Conservation (phyloP, 2,113 vertebrate genomes). For the Cygnus buccinator region DNA sequence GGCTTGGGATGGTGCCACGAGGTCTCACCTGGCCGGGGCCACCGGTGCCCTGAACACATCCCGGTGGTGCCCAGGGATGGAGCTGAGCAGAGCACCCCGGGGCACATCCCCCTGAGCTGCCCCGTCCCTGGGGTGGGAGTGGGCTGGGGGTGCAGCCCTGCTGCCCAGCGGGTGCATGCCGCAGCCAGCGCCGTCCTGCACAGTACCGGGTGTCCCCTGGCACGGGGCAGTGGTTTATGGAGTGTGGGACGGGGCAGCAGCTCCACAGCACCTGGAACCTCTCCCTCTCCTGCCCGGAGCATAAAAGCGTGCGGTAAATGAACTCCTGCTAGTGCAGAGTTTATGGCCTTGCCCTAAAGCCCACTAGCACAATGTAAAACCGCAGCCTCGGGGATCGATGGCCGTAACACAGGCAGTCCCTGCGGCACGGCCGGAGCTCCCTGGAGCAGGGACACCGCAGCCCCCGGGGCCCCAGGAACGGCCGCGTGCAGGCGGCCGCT, state of each 20-base stretch:
- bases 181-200: not conserved
- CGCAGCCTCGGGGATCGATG: accelerated
- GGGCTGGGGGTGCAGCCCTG: no score
- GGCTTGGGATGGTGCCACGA: not conserved
- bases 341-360: constrained; percentile 9
- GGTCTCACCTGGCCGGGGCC: not conserved
- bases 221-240: accelerated
- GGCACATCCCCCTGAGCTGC: no score
- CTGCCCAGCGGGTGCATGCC: no score
- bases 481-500: accelerated
- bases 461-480: not conserved
- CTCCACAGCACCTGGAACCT: not conserved
- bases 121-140: no score
- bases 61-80: not conserved
- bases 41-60: accelerated
- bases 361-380: accelerated
- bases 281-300: not conserved
- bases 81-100: accelerated
- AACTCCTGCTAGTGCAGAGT: not conserved
- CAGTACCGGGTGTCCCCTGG: accelerated
- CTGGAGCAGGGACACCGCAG: not conserved
- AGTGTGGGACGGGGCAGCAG: not conserved
- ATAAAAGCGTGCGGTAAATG: not conserved
- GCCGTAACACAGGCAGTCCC: accelerated
- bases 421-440: not conserved